Conservation (phyloP, 2,113 vertebrate species). For the Saccopteryx bilineata region DNA sequence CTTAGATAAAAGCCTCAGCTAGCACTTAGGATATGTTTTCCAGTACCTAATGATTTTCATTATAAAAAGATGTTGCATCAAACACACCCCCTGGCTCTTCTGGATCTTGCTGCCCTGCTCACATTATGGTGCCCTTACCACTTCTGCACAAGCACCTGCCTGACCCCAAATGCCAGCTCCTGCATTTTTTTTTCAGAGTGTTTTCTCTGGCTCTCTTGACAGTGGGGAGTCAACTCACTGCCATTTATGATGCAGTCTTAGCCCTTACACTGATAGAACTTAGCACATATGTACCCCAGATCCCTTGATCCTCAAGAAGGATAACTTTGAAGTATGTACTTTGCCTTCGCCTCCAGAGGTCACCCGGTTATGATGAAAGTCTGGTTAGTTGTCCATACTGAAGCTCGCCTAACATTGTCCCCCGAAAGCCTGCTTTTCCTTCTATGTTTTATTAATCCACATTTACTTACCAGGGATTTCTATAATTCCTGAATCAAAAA, state of each 20-base stretch:
- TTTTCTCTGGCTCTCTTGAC: neutral
- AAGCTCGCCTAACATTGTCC: neutral
- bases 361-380: neutral
- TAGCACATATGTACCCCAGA: neutral
- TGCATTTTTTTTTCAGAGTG: neutral
- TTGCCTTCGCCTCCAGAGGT: neutral
- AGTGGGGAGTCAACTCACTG: neutral
- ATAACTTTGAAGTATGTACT: rapidly evolving
- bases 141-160: neutral
- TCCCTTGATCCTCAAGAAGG: rapidly evolving
- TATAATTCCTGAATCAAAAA: neutral
- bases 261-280: neutral
- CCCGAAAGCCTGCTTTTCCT: neutral
- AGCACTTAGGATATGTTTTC: neutral
- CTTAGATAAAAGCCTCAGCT: neutral
- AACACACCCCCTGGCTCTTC: neutral
- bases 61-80: neutral
- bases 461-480: neutral
- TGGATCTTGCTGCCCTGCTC: neutral
- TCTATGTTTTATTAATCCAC: neutral
- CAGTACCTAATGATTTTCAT: neutral
- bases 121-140: neutral
- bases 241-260: rapidly evolving
- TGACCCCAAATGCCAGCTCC: neutral
- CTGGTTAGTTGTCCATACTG: rapidly evolving